These are phyloP conservation scores for Micronisus gabar DNA, from an alignment of 2,113 vertebrate species.

Conservation along the genomic window DNA sequence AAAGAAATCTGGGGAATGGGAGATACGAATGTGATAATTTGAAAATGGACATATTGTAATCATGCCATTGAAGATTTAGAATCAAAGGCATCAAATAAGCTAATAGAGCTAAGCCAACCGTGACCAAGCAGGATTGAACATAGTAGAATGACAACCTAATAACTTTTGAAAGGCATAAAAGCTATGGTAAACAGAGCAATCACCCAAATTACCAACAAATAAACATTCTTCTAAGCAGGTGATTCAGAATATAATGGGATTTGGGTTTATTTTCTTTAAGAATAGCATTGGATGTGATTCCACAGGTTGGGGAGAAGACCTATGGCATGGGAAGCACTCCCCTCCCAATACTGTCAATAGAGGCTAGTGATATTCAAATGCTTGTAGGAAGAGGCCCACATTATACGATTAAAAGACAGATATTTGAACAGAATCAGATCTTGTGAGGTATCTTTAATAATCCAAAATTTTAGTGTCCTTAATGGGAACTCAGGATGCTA, in stretches of 20 bases:
- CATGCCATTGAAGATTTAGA: not conserved
- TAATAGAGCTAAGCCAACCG: not conserved
- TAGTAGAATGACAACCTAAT: not conserved
- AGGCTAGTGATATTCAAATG: not conserved
- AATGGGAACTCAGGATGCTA: not conserved
- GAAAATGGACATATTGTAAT: not conserved
- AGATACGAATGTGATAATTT: conserved; percentile 33
- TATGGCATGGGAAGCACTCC: not conserved
- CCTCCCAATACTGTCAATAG: not conserved
- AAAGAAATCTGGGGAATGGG: not conserved
- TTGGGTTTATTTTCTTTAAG: not conserved
- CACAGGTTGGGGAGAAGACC: not conserved
- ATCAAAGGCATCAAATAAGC: not conserved
- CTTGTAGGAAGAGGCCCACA: not conserved
- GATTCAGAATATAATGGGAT: not conserved
- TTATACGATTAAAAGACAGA: not conserved
- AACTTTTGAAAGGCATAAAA: conserved; percentile 1
- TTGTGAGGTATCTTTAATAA: not conserved
- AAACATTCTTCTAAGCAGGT: not conserved
- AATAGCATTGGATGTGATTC: not conserved
- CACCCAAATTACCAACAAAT: not conserved
- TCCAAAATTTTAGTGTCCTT: not conserved
- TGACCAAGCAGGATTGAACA: not conserved
- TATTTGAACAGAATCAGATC: not conserved
- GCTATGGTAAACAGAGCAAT: not conserved